Evolutionary conservation across 2,797 vertebrate genomes (phyloP).

Genomic region (Anniella stebbinsi): DNA sequence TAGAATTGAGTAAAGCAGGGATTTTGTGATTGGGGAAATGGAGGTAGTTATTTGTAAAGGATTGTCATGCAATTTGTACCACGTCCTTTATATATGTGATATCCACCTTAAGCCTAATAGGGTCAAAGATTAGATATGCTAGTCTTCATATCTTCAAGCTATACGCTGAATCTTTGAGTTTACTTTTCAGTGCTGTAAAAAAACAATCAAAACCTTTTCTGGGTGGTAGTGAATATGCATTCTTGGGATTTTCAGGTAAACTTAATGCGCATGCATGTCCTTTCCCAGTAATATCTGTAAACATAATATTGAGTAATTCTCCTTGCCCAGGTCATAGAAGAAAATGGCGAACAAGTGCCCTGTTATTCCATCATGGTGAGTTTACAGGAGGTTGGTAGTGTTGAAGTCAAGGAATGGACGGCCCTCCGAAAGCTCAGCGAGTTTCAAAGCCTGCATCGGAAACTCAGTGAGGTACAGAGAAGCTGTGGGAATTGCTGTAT

Average conservation of each 20-base stretch:
- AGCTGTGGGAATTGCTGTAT: accelerated
- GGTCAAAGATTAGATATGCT: background rate
- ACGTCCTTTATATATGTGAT: background rate
- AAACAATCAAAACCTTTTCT: background rate
- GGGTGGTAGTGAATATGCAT: accelerated
- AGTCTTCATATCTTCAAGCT: background rate
- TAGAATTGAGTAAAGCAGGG: background rate
- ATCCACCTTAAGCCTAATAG: background rate
- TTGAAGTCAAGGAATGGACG: constrained; percentile 88
- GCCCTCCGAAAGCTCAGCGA: constrained; percentile 94
- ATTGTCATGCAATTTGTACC: background rate
- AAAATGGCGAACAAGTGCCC: constrained; percentile 93
- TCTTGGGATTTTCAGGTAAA: background rate
- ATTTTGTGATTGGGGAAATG: background rate
- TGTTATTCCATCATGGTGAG: constrained; percentile 91
- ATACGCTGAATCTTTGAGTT: background rate
- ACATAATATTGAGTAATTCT: background rate
- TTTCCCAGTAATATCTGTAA: background rate
- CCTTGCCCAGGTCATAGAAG: constrained; percentile 87
- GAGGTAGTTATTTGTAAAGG: background rate
- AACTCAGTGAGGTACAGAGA: constrained; percentile 91
- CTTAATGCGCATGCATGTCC: background rate
- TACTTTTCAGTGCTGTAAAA: background rate
- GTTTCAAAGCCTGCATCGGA: constrained; percentile 95
- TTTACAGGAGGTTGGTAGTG: constrained; percentile 88